Evolutionary conservation across 2,888 invertebrate genomes (phyloP).

Genomic region (Xanthorhoe designata): DNA sequence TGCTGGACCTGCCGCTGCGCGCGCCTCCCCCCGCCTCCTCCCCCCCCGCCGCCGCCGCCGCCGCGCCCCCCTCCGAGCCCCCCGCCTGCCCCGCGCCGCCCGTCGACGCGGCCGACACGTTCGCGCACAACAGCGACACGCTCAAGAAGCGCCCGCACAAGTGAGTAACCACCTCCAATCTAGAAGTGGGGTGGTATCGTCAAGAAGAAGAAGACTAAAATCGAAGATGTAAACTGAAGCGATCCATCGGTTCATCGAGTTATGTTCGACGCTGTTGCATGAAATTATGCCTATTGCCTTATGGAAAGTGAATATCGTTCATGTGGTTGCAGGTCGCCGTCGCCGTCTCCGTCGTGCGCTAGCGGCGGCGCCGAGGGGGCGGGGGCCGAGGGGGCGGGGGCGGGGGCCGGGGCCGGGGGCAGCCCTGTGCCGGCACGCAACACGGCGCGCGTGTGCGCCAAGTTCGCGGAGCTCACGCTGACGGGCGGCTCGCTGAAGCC

Average conservation of each 20-base stretch:
- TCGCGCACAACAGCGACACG: conserved; percentile 74
- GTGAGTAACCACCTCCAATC: conserved; percentile 45
- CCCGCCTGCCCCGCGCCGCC: conserved; percentile 40
- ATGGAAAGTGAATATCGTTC: not conserved
- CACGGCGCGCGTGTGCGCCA: conserved; percentile 87
- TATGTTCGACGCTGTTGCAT: too few species aligned
- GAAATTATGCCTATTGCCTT: too few species aligned
- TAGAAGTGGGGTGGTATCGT: too few species aligned
- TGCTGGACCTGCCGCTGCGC: conserved; percentile 91
- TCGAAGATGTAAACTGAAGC: too few species aligned
- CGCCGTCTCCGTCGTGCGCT: conserved; percentile 13
- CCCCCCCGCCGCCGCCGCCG: conserved; percentile 47
- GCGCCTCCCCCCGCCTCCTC: conserved; percentile 57
- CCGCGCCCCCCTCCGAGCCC: conserved; percentile 33
- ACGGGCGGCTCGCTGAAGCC: conserved; percentile 89
- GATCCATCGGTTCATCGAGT: too few species aligned
- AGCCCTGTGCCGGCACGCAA: conserved; percentile 86
- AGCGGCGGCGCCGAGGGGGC: conserved; percentile 34
- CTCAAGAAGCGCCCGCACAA: conserved; percentile 62
- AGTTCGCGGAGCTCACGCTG: conserved; percentile 87
- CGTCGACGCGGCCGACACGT: conserved; percentile 68
- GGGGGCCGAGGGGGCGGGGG: conserved; percentile 33
- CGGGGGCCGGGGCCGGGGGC: conserved; percentile 41
- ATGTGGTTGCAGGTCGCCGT: not conserved
- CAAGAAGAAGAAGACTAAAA: too few species aligned